These are phyloP conservation scores for Schizothorax lantsangensis DNA, from an alignment of 2,797 vertebrate genomes.

Conservation along the genomic window DNA sequence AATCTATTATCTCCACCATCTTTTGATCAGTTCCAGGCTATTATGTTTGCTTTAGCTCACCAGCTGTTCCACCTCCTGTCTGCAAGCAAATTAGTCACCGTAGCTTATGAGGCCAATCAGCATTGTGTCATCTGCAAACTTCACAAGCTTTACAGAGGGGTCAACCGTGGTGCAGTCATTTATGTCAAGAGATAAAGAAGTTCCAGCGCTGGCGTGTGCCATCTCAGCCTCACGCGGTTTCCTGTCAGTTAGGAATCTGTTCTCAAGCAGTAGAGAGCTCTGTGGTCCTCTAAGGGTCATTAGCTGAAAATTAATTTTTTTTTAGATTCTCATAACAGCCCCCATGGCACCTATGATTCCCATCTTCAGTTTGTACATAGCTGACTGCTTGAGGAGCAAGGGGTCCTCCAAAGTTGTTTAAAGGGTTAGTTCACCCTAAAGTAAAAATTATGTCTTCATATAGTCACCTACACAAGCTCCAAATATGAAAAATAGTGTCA, in stretches of 20 bases:
- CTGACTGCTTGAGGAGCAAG: neutral
- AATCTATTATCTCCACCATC: neutral
- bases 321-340: neutral
- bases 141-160: neutral
- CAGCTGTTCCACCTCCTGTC: constrained; percentile 29
- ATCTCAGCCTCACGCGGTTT: constrained; percentile 8
- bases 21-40: constrained; percentile 5
- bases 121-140: constrained; percentile 10
- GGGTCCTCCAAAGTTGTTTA: too few relatives aligned
- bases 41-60: constrained; percentile 1
- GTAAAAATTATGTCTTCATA: neutral
- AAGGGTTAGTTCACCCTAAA: neutral
- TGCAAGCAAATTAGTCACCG: constrained; percentile 12
- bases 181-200: neutral
- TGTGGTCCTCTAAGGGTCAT: neutral
- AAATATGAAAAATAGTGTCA: neutral
- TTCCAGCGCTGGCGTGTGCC: too few relatives aligned
- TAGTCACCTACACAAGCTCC: neutral
- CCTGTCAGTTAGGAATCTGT: constrained; percentile 17
- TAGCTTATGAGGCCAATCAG: constrained; percentile 30
- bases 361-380: neutral
- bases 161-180: neutral
- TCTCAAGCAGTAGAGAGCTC: neutral
- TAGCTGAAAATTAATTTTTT: neutral
- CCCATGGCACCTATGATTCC: neutral